Evolutionary conservation across 2,888 invertebrate species (phyloP).

Genomic region (Xestia rhomboidea): DNA sequence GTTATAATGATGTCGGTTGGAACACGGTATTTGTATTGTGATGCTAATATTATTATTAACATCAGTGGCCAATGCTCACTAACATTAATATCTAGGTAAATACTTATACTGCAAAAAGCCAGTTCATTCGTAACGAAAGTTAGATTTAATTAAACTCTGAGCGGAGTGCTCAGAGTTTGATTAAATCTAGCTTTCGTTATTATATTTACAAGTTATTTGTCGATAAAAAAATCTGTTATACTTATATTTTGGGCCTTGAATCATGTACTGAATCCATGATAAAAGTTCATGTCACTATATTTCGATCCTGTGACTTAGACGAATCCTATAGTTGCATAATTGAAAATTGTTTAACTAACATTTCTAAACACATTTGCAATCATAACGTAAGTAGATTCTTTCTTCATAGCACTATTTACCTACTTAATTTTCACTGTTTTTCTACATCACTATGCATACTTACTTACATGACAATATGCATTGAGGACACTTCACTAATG

Average conservation of each 20-base stretch:
- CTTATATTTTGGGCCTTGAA: not conserved
- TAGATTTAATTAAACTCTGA: not conserved
- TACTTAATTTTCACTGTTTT: constrained; percentile 6
- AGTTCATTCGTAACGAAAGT: not conserved
- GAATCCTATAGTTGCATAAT: too few relatives aligned
- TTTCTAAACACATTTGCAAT: constrained; percentile 3
- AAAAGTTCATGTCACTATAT: too few relatives aligned
- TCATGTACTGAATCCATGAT: not conserved
- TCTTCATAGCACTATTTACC: constrained; percentile 14
- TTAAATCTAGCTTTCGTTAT: too few relatives aligned
- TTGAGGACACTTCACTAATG: constrained; percentile 59
- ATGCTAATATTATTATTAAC: constrained; percentile 17
- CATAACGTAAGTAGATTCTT: constrained; percentile 1
- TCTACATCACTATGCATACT: not conserved
- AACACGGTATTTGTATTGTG: constrained; percentile 2
- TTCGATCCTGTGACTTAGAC: too few relatives aligned
- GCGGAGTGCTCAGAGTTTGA: too few relatives aligned
- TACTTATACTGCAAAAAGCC: not conserved
- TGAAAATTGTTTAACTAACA: not conserved
- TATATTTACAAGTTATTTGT: not conserved
- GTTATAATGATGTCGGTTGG: constrained; percentile 1
- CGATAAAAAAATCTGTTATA: not conserved
- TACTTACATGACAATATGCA: constrained; percentile 66
- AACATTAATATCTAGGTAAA: not conserved
- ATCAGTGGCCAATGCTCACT: not conserved